phyloP scores from a whole-genome alignment of 2,113 vertebrate species.

The Mystacornis crossleyi region DNA sequence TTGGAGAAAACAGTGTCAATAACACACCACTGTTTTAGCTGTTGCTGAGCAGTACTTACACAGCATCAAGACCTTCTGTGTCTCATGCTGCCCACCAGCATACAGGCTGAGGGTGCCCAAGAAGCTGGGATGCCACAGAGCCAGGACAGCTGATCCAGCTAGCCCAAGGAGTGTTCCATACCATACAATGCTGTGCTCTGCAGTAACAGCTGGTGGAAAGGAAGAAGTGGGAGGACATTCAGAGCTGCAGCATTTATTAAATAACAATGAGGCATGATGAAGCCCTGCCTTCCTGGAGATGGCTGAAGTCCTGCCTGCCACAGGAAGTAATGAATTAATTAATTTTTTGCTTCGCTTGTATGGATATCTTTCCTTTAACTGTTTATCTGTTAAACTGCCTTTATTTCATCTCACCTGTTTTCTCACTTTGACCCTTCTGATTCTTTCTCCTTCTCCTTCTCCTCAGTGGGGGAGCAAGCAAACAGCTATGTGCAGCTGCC shows the following conservation, averaged over 20 bases:
- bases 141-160: neutral
- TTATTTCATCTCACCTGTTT: neutral
- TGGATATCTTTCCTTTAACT: neutral
- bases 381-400: neutral
- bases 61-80: neutral
- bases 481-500: accelerated
- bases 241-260: accelerated
- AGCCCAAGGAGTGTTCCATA: neutral
- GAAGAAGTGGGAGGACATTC: neutral
- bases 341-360: neutral
- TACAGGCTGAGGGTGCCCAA: neutral
- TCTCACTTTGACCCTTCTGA: neutral
- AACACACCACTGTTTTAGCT: neutral
- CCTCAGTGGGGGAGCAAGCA: accelerated
- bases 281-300: neutral
- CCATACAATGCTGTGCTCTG: neutral
- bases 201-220: neutral
- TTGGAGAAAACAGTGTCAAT: neutral
- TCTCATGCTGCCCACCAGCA: neutral
- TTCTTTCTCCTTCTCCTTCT: neutral
- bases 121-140: neutral
- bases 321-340: neutral
- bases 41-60: neutral
- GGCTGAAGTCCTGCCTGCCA: neutral
- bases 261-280: accelerated